Evolutionary conservation across 2,797 vertebrate species (phyloP).

Genomic region (Sebastes hubbsi): DNA sequence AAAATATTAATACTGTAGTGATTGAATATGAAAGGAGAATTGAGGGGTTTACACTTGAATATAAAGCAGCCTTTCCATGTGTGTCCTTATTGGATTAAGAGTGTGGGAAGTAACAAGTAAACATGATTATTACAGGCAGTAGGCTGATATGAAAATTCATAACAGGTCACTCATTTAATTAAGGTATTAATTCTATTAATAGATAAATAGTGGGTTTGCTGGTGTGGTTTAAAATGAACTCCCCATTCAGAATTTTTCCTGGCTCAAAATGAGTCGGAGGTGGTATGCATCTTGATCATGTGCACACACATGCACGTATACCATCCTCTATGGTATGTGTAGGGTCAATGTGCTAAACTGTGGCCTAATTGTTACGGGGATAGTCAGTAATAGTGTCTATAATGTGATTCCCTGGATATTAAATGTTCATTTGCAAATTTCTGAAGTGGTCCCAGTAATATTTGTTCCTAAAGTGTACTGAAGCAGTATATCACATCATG

Average conservation of each 20-base stretch:
- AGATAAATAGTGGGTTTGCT: background rate
- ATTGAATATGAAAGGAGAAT: background rate
- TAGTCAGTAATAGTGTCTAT: background rate
- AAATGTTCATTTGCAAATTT: background rate
- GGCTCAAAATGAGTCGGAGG: background rate
- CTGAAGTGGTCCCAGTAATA: background rate
- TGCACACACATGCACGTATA: too few relatives aligned
- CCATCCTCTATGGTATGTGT: background rate
- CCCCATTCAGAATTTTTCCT: background rate
- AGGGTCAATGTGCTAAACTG: background rate
- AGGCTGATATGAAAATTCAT: background rate
- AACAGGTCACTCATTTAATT: background rate
- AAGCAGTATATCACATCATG: background rate
- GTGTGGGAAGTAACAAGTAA: slow-evolving; percentile 2
- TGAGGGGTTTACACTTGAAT: background rate
- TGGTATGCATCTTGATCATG: background rate
- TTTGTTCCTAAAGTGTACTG: background rate
- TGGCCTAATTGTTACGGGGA: background rate
- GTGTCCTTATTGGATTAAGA: background rate
- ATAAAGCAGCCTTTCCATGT: background rate
- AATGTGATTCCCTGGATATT: background rate
- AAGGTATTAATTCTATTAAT: background rate
- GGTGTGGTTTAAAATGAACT: background rate
- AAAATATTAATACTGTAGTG: background rate
- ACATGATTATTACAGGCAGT: slow-evolving; percentile 1